Percentiles rank a stretch among this genome's conserved stretches.
Evolutionary conservation across 2,113 vertebrate species (phyloP).

Genomic region (Rhegmatorhina hoffmannsi): DNA sequence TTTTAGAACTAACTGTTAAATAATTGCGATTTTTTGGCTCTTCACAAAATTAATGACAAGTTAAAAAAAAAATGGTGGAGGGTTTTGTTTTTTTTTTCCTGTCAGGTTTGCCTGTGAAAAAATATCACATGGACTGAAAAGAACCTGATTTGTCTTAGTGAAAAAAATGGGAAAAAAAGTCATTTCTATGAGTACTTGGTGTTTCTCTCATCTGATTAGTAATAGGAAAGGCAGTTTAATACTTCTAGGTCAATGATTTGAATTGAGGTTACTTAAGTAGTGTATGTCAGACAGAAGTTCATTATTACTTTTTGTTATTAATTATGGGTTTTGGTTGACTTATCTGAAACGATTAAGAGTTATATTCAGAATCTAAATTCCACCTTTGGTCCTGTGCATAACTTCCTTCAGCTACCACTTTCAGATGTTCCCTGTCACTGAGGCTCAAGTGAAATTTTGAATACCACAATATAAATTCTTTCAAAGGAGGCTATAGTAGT

Average conservation of each 20-base stretch:
- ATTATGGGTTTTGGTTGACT: neutral
- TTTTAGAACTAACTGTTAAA: neutral
- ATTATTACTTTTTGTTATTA: constrained; percentile 40
- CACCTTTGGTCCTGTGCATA: neutral
- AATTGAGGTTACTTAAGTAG: constrained; percentile 36
- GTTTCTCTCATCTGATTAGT: constrained; percentile 11
- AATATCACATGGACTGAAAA: neutral
- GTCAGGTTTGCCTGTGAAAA: neutral
- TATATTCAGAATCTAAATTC: neutral
- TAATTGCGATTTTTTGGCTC: neutral
- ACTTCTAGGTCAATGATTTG: constrained; percentile 50
- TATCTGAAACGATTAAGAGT: constrained; percentile 4
- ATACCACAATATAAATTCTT: neutral
- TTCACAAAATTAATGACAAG: neutral
- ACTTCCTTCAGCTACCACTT: neutral
- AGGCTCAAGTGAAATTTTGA: neutral
- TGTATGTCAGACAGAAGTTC: constrained; percentile 13
- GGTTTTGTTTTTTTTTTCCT: rapidly evolving
- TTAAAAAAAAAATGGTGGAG: neutral
- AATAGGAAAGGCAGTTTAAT: neutral
- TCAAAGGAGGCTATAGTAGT: neutral
- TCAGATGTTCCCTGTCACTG: neutral
- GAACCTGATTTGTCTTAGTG: neutral
- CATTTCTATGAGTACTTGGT: neutral
- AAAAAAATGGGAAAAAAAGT: neutral